phyloP scores from a whole-genome alignment of 2,797 vertebrate species.

The Cebuella pygmaea region DNA sequence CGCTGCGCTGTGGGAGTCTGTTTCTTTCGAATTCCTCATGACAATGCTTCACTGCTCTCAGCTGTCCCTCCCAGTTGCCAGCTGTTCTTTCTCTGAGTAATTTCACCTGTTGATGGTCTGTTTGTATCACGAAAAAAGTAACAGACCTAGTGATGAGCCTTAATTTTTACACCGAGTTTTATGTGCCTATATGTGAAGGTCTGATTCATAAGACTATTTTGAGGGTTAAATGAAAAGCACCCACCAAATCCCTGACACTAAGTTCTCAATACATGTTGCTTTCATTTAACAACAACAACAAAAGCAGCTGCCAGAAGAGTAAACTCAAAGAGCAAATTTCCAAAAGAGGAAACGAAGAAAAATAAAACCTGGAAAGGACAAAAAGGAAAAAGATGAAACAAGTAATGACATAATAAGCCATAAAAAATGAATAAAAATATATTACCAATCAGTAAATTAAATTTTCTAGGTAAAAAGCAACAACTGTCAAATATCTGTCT shows the following conservation, averaged over 20 bases:
- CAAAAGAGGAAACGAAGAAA: constrained; percentile 29
- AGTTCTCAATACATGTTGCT: neutral
- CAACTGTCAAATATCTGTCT: neutral
- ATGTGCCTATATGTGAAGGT: neutral
- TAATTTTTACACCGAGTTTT: neutral
- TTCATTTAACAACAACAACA: neutral
- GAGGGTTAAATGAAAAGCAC: neutral
- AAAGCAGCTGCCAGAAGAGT: neutral
- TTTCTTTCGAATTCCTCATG: neutral
- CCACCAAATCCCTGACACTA: neutral
- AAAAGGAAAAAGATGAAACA: neutral
- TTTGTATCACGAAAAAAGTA: neutral
- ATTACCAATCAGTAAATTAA: neutral
- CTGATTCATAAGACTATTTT: neutral
- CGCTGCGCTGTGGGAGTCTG: neutral
- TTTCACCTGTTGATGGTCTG: neutral
- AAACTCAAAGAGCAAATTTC: neutral
- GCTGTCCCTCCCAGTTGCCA: neutral
- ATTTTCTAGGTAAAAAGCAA: constrained; percentile 13
- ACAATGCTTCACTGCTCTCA: neutral
- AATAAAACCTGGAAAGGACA: neutral
- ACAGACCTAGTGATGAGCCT: neutral
- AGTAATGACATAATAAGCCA: neutral
- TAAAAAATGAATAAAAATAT: neutral
- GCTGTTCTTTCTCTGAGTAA: neutral